phyloP scores from a whole-genome alignment of 1,140 invertebrate species.

The Drosophila sp. region DNA sequence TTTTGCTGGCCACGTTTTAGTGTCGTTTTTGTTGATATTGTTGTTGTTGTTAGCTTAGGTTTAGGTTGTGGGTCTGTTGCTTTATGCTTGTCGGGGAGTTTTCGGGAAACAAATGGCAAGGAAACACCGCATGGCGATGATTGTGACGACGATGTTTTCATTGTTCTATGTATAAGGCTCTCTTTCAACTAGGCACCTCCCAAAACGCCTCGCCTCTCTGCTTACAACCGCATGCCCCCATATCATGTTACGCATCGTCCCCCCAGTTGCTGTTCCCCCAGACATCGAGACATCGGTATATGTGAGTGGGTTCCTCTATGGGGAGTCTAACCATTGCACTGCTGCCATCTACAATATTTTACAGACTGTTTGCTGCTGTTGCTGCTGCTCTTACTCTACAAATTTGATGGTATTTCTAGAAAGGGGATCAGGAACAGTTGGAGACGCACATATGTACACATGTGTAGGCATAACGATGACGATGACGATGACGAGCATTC shows the following conservation, averaged over 20 bases:
- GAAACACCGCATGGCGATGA: conserved; percentile 80
- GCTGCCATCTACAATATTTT: conserved; percentile 80
- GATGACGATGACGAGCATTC: conserved; percentile 32
- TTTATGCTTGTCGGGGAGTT: conserved; percentile 38
- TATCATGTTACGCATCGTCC: conserved; percentile 48
- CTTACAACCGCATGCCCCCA: conserved; percentile 25
- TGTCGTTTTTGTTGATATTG: conserved; percentile 22
- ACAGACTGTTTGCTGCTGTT: conserved; percentile 65
- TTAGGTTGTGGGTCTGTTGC: conserved; percentile 14
- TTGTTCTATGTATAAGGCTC: conserved; percentile 77
- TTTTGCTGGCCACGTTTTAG: conserved; percentile 36
- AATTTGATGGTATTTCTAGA: conserved; percentile 68
- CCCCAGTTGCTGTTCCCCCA: too few species aligned
- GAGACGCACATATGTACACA: conserved; percentile 16
- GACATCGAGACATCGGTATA: too few species aligned
- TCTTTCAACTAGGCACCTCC: conserved; percentile 36
- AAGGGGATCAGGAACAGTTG: conserved; percentile 49
- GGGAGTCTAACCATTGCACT: conserved; percentile 45
- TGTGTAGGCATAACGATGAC: conserved; percentile 60
- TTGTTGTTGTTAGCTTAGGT: conserved; percentile 8
- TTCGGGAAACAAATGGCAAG: conserved; percentile 70
- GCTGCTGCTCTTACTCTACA: conserved; percentile 67
- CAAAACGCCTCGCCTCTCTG: not conserved
- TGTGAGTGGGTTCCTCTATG: not conserved
- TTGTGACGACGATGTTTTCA: conserved; percentile 81